Percentiles rank a stretch among this genome's conserved stretches.
phyloP scores from a whole-genome alignment of 2,888 invertebrate genomes.

The Cheilosia pagana region DNA sequence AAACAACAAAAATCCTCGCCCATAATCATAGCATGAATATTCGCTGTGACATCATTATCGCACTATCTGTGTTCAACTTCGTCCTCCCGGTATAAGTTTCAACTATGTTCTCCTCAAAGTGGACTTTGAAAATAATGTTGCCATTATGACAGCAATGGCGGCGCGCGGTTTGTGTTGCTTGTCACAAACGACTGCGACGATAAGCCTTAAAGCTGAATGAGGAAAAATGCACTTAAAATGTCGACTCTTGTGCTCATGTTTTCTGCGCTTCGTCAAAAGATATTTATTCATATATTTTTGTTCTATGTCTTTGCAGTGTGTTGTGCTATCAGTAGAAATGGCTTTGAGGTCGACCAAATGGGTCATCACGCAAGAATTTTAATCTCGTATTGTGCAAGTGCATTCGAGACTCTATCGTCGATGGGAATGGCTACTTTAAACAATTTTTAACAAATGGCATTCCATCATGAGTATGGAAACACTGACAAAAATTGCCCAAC shows the following conservation, averaged over 20 bases:
- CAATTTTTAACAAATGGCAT: no score
- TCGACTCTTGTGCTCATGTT: conserved; percentile 17
- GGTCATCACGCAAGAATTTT: conserved; percentile 29
- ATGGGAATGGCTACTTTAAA: not conserved
- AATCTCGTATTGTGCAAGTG: conserved; percentile 19
- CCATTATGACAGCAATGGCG: conserved; percentile 11
- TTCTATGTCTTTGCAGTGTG: not conserved
- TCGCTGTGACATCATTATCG: no score
- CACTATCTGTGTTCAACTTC: no score
- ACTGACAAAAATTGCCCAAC: no score
- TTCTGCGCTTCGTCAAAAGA: not conserved
- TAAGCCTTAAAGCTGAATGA: conserved; percentile 14
- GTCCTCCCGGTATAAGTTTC: no score
- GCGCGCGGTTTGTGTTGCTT: not conserved
- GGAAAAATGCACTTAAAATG: conserved; percentile 27
- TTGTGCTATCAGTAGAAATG: conserved; percentile 33
- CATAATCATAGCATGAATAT: no score
- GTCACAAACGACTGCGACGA: conserved; percentile 35
- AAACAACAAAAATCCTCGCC: no score
- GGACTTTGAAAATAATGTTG: conserved; percentile 32
- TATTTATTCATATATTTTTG: not conserved
- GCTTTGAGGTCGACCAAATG: conserved; percentile 31
- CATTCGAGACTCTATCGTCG: not conserved
- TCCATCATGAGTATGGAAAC: no score
- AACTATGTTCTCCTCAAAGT: conserved; percentile 10